Base-by-base conservation (phyloP, 2,888 invertebrate species). In the Sphaerophoria rueppellii region DNA sequence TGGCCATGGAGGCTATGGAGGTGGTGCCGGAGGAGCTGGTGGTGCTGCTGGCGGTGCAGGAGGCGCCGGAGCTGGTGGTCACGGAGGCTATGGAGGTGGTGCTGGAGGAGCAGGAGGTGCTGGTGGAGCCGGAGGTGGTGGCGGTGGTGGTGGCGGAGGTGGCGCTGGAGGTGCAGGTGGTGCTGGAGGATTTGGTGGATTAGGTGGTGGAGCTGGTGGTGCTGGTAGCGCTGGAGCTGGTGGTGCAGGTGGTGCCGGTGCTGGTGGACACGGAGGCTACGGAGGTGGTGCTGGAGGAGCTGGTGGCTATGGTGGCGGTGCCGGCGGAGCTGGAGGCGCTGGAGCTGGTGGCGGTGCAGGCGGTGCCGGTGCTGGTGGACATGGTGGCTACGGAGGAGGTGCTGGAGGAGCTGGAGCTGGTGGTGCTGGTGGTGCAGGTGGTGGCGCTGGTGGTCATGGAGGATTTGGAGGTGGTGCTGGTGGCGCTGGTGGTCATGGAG, bases 271-370 rank as follows among this genome's bases (percentile, higher is more conserved):
- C 0, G 75, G 54, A 35, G 69, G 69, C 7, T 24, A 69, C 16
- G 70, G 82, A 14, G 72, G 70, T 40, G 87, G 86, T 12, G 71
- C 58, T n/a, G 73, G 46, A 14, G 78, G 87, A 16, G 63, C 71
- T 14, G 86, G 80, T 50, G 91, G 87, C 89, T 93, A 92, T 87
- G 91, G 40, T 0, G 91, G 93, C 0, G 93, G 43, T 32, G 72
- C 60, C 4, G 58, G 37, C 4, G 75, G 75, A 3, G 55, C 7
- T 9, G 60, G 24, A 6, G 48, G 55, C 9, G 61, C 14, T 50
- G 73, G 75, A 34, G 54, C 48, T 32, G 72, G 54, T 4, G 86
- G 61, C 0, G 76, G 60, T 16, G 55, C 48, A 4, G 70, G 57
- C 1, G 81, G 72, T 24, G 24, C 24, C 5, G 75, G 63, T 24